A percentile compares a stretch with the other conserved stretches of the same genome.
Evolutionary conservation across 92 coral and sea anemone species (phyloP).

Genomic region (Desmophyllum pertusum): DNA sequence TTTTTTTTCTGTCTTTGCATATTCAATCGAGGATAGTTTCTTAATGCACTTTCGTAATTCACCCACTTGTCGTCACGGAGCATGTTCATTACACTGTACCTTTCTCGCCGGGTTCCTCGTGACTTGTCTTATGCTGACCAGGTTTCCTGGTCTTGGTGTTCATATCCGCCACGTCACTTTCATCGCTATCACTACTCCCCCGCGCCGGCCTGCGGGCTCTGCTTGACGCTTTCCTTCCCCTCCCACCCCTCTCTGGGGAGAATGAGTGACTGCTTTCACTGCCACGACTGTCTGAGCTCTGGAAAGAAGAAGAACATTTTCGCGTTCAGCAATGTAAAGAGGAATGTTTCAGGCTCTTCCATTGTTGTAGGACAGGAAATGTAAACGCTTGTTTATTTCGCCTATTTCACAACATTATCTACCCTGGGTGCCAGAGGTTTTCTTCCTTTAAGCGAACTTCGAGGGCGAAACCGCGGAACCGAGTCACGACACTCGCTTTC

Average conservation of each 20-base stretch:
- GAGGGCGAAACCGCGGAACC: no score
- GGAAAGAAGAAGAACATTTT: neutral
- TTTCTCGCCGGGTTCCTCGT: conserved; percentile 3
- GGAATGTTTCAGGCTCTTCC: neutral
- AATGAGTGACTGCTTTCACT: conserved; percentile 58
- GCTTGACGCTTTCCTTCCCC: conserved; percentile 11
- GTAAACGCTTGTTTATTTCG: no score
- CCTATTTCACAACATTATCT: no score
- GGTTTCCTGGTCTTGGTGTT: conserved; percentile 15
- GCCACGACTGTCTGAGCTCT: conserved; percentile 83
- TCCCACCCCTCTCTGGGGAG: conserved; percentile 44
- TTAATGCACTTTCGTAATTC: no score
- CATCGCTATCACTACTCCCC: conserved; percentile 74
- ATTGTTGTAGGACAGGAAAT: no score
- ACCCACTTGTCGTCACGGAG: no score
- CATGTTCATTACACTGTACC: no score
- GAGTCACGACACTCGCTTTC: no score
- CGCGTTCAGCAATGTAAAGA: neutral
- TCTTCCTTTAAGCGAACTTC: no score
- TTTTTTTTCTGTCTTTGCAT: no score
- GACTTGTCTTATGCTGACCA: neutral
- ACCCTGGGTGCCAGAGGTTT: no score
- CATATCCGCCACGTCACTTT: conserved; percentile 31
- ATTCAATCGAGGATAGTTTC: no score
- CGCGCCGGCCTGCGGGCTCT: conserved; percentile 2